phyloP scores from a whole-genome alignment of 2,797 vertebrate genomes.

The Phoebastria nigripes region DNA sequence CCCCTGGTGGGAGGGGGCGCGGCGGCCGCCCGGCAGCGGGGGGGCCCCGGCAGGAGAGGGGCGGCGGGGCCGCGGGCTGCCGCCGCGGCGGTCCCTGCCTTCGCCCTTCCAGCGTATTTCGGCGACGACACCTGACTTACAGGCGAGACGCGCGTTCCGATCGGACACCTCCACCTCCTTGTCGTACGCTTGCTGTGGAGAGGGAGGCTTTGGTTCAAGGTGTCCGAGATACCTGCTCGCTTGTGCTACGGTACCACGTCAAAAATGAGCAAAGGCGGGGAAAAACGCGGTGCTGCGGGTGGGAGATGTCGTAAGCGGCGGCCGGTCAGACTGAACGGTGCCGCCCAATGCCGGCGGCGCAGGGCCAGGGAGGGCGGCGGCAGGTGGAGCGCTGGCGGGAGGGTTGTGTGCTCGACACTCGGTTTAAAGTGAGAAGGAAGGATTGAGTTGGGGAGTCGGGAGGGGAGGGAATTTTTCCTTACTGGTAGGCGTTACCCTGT shows the following conservation, averaged over 20 bases:
- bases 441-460: background rate
- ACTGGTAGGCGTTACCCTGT: background rate
- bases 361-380: background rate
- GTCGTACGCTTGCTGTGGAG: accelerated
- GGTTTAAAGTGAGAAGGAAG: background rate
- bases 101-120: background rate
- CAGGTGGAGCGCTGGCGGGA: background rate
- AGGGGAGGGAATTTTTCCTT: background rate
- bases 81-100: background rate
- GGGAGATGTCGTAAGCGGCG: background rate
- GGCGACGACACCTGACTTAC: accelerated
- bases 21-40: background rate
- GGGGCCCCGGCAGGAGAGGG: background rate
- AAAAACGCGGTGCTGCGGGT: too few relatives aligned
- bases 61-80: background rate
- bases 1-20: background rate
- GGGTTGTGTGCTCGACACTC: accelerated
- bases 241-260: accelerated
- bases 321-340: background rate
- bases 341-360: background rate
- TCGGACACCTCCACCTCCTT: accelerated
- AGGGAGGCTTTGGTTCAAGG: background rate
- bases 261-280: too few relatives aligned
- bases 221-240: too few relatives aligned
- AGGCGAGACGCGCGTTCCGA: accelerated